phyloP scores from a whole-genome alignment of 2,888 invertebrate genomes.

The Meteorus cinctellus region DNA sequence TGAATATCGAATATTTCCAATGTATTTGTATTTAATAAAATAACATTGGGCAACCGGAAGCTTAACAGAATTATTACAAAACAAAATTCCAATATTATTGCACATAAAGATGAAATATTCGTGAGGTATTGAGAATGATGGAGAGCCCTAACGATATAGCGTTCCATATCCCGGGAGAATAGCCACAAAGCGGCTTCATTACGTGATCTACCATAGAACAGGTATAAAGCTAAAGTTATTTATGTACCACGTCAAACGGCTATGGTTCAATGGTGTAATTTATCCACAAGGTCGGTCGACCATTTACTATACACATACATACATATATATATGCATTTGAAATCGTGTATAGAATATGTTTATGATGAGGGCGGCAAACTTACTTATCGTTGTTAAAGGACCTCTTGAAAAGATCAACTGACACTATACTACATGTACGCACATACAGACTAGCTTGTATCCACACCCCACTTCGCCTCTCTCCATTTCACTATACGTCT shows the following conservation, averaged over 20 bases:
- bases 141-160: not conserved
- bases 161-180: constrained; percentile 1
- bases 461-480: not conserved
- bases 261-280: constrained; percentile 29
- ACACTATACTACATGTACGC: not conserved
- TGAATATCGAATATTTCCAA: too few relatives aligned
- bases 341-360: not conserved
- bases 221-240: constrained; percentile 7
- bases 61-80: not conserved
- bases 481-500: not conserved
- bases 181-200: constrained; percentile 27
- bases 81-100: not conserved
- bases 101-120: not conserved
- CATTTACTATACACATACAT: not conserved
- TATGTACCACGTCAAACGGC: constrained; percentile 37
- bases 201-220: constrained; percentile 1
- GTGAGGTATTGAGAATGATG: not conserved
- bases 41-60: too few relatives aligned
- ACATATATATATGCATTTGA: not conserved
- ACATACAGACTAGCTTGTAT: not conserved
- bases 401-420: constrained; percentile 31
- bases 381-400: constrained; percentile 40
- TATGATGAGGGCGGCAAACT: constrained; percentile 29
- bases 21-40: too few relatives aligned
- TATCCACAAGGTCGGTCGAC: constrained; percentile 38